phyloP scores from a whole-genome alignment of 1,140 invertebrate genomes.

The Limonius californicus region DNA sequence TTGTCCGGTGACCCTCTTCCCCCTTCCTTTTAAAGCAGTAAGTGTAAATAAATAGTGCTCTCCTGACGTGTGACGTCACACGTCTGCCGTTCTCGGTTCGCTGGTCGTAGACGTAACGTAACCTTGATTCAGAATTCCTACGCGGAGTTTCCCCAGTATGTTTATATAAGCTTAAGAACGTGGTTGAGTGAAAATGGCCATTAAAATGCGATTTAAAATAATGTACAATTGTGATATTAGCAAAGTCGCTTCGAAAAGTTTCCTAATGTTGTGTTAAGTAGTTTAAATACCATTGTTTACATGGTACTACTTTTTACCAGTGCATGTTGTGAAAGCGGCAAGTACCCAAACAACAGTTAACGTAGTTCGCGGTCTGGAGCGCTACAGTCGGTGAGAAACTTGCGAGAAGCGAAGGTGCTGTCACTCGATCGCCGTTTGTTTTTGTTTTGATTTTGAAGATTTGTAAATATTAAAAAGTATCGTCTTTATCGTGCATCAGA shows the following conservation, averaged over 20 bases:
- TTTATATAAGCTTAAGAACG: slow-evolving; percentile 22
- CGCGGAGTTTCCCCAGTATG: slow-evolving; percentile 19
- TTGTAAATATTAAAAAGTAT: slow-evolving; percentile 27
- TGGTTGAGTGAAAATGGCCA: not conserved
- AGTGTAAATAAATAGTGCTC: slow-evolving; percentile 31
- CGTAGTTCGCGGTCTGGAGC: slow-evolving; percentile 23
- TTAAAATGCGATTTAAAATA: not conserved
- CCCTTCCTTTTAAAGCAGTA: not conserved
- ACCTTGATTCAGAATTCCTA: slow-evolving; percentile 30
- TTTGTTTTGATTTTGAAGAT: slow-evolving; percentile 16
- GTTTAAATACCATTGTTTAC: slow-evolving; percentile 31
- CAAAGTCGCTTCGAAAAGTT: not conserved
- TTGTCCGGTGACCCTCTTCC: not conserved
- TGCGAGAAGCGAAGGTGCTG: not conserved
- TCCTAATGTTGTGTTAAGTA: too few species aligned
- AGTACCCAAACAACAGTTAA: slow-evolving; percentile 38
- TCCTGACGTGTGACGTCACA: slow-evolving; percentile 16
- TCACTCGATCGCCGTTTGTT: slow-evolving; percentile 3
- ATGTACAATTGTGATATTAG: not conserved
- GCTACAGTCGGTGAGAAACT: slow-evolving; percentile 13
- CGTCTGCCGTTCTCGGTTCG: slow-evolving; percentile 24
- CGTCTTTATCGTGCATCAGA: not conserved
- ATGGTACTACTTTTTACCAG: slow-evolving; percentile 37
- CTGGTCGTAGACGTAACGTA: slow-evolving; percentile 31
- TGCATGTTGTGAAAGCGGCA: slow-evolving; percentile 35